Percentiles rank a stretch among this genome's conserved stretches.
Evolutionary conservation across 2,888 invertebrate genomes (phyloP).

Genomic region (Odiellus spinosus): DNA sequence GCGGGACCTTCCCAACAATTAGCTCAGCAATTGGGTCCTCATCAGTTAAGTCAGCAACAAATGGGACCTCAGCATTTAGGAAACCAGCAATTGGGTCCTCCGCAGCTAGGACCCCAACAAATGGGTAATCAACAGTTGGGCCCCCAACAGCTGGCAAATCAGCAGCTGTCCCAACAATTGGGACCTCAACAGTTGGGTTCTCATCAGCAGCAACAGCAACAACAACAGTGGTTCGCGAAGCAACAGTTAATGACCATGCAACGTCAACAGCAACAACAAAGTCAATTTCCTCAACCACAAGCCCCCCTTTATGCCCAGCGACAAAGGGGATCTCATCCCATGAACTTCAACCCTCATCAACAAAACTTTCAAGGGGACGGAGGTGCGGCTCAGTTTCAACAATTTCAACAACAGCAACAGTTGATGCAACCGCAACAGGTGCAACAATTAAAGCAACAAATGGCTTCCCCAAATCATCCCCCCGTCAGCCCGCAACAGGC

Average conservation of each 20-base stretch:
- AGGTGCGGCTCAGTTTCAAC: slow-evolving; percentile 22
- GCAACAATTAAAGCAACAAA: slow-evolving; percentile 30
- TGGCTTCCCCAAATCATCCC: slow-evolving; percentile 44
- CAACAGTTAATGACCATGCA: slow-evolving; percentile 23
- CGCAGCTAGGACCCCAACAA: not conserved
- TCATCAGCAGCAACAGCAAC: slow-evolving; percentile 21
- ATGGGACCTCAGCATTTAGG: slow-evolving; percentile 9
- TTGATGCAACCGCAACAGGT: slow-evolving; percentile 24
- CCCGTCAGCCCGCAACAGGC: slow-evolving; percentile 51
- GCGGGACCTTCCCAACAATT: slow-evolving; percentile 29
- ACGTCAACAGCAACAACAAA: slow-evolving; percentile 25
- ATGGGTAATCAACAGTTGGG: not conserved
- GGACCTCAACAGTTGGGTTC: slow-evolving; percentile 31
- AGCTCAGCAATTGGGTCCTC: slow-evolving; percentile 3
- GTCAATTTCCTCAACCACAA: slow-evolving; percentile 21
- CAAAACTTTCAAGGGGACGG: slow-evolving; percentile 15
- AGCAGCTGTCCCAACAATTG: slow-evolving; percentile 31
- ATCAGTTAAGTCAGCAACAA: slow-evolving; percentile 29
- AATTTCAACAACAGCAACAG: slow-evolving; percentile 25
- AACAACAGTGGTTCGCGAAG: slow-evolving; percentile 23
- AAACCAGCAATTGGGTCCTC: slow-evolving; percentile 10
- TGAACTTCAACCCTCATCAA: slow-evolving; percentile 11
- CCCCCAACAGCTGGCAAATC: slow-evolving; percentile 29
- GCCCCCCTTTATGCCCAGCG: slow-evolving; percentile 23
- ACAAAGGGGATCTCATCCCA: slow-evolving; percentile 11